A percentile compares a stretch with the other conserved stretches of the same genome.
These are phyloP conservation scores for Entomobrya proxima DNA, from an alignment of 2,888 invertebrate genomes.

Conservation along the genomic window DNA sequence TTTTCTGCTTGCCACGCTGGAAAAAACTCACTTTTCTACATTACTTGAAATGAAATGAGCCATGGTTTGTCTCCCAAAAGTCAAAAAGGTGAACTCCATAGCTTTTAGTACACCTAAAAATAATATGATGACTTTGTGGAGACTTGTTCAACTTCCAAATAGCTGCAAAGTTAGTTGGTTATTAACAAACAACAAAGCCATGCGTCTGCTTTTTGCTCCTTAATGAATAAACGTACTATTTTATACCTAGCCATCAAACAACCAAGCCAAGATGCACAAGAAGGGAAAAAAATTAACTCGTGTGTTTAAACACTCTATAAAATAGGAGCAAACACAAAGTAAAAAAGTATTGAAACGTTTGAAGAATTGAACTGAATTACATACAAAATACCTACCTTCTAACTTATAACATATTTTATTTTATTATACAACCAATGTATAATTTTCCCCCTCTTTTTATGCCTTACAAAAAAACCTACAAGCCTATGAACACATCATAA, in stretches of 20 bases:
- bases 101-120: too few species aligned
- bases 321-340: too few species aligned
- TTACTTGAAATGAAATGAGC: slow-evolving; percentile 27
- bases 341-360: too few species aligned
- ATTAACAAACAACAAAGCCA: slow-evolving; percentile 43
- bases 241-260: slow-evolving; percentile 11
- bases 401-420: too few species aligned
- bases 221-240: slow-evolving; percentile 11
- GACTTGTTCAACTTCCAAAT: slow-evolving; percentile 10
- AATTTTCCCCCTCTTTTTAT: background rate
- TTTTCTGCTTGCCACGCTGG: background rate
- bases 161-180: too few species aligned
- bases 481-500: slow-evolving; percentile 13
- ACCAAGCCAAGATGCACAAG: background rate
- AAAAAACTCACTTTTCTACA: slow-evolving; percentile 1
- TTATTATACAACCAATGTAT: too few species aligned
- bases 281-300: too few species aligned
- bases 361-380: too few species aligned
- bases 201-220: background rate
- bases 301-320: background rate
- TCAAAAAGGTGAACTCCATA: slow-evolving; percentile 7
- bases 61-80: slow-evolving; percentile 16
- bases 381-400: too few species aligned
- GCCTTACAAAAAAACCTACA: background rate
- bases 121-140: background rate